Evolutionary conservation across 2,888 invertebrate genomes (phyloP), one percentile per base, ranked within the genome.

Genomic region (Cactoblastis cactorum): DNA sequence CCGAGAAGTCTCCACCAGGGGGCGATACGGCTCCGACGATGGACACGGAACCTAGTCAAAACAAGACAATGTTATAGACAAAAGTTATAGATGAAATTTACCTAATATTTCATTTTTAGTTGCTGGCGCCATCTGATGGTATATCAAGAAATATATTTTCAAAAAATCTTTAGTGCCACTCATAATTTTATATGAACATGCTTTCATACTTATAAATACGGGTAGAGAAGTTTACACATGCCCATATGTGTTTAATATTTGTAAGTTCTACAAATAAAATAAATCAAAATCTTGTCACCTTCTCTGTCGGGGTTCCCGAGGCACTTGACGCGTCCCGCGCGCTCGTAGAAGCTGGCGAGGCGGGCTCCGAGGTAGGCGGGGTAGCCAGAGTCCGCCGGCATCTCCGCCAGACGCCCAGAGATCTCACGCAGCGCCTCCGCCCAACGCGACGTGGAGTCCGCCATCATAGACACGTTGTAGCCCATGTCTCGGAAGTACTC

Each of bases 381-480:
- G 90, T 99, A 99, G 78, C 99, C 99, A 45, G 94, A 94, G 92
- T 97, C 98, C 69, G 99, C 99, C 76, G 99, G 99, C 99, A 99
- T 99, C 93, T 99, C 99, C 80, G 99, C 99, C 80, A 99, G 92
- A 89, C 99, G 98, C 69, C 95, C 98, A 0, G 99, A 99, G 90
- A 99, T 99, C 94, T 99, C 99, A 91, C 99, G 94, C 85, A 99
- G 93, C 67, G 99, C 99, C 89, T 99, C 99, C 55, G 99, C 99
- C 99, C 99, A 99, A 90, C 99, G 97, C 11, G 99, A 99, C 15
- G 99, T 99, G 22, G 99, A 99, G 91, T 99, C 99, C 58, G 99
- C 99, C 99, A 99, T 99, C 99, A 99, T 99, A 65, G 99, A 98
- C 41, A 99, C 99, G 84, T 99, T 97, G 93, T 98, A 98, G 77